These are phyloP conservation scores for Eriosoma lanigerum DNA, from an alignment of 1,140 invertebrate genomes.

Conservation along the genomic window DNA sequence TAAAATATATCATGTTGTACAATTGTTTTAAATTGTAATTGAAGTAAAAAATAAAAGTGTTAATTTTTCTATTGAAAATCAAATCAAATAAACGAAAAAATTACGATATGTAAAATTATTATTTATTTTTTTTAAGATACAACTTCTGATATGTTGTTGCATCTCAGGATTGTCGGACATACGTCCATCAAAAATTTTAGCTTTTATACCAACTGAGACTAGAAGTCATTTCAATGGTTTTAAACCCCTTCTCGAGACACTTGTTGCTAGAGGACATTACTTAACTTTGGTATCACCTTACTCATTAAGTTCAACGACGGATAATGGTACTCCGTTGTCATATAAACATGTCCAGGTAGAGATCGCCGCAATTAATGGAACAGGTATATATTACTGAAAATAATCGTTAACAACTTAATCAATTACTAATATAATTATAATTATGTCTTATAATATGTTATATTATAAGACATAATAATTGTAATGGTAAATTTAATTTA, in stretches of 20 bases:
- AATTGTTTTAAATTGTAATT: too few species aligned
- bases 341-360: conserved; percentile 8
- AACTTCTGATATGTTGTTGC: neutral
- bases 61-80: too few species aligned
- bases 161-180: neutral
- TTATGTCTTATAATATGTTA: too few species aligned
- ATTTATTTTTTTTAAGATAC: too few species aligned
- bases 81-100: too few species aligned
- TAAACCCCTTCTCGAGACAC: conserved; percentile 58
- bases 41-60: too few species aligned
- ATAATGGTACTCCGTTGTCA: neutral
- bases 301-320: neutral
- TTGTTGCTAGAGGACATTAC: conserved; percentile 64
- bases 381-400: neutral
- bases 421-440: too few species aligned
- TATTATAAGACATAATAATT: too few species aligned
- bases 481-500: too few species aligned
- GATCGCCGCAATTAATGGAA: neutral
- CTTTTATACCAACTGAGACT: conserved; percentile 54
- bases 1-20: too few species aligned
- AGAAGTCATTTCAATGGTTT: conserved; percentile 59
- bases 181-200: conserved; percentile 56
- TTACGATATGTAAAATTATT: too few species aligned
- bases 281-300: conserved; percentile 59
- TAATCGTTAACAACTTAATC: too few species aligned